phyloP scores from a whole-genome alignment of 2,113 vertebrate species.

The Oryzias curvinotus region DNA sequence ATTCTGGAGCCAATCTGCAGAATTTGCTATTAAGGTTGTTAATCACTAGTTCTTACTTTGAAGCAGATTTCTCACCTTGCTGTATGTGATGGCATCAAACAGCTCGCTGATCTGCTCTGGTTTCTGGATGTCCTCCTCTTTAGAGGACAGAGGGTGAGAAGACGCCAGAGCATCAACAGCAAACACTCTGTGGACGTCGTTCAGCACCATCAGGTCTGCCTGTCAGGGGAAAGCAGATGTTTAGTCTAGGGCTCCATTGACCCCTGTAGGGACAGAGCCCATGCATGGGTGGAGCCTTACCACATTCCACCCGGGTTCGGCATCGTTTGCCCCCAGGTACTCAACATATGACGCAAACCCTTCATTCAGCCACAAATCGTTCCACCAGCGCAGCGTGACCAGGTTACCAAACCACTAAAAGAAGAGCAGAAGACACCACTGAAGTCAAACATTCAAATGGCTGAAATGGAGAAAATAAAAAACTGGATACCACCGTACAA shows the following conservation, averaged over 20 bases:
- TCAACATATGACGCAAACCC: conserved; percentile 95
- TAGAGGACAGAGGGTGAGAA: conserved; percentile 88
- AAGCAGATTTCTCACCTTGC: conserved; percentile 80
- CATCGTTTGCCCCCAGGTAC: conserved; percentile 83
- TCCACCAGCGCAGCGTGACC: conserved; percentile 94
- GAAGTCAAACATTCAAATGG: neutral
- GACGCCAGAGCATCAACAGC: conserved; percentile 82
- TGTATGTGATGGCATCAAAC: conserved; percentile 91
- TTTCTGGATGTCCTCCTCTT: conserved; percentile 81
- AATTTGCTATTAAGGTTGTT: no score
- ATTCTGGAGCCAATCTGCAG: no score
- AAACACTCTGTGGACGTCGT: conserved; percentile 85
- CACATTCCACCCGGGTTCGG: conserved; percentile 79
- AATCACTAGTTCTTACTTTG: neutral
- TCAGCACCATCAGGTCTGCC: conserved; percentile 88
- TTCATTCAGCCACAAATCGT: conserved; percentile 95
- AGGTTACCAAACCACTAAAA: conserved; percentile 94
- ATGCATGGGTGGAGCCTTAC: conserved; percentile 67
- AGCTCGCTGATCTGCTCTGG: conserved; percentile 89
- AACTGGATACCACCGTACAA: no score
- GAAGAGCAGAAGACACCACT: neutral
- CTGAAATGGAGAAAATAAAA: no score
- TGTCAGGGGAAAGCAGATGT: conserved; percentile 45
- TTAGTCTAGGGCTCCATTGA: neutral
- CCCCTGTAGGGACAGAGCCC: neutral